These are phyloP conservation scores for Leuciscus idus DNA, from an alignment of 2,113 vertebrate genomes.

Conservation along the genomic window DNA sequence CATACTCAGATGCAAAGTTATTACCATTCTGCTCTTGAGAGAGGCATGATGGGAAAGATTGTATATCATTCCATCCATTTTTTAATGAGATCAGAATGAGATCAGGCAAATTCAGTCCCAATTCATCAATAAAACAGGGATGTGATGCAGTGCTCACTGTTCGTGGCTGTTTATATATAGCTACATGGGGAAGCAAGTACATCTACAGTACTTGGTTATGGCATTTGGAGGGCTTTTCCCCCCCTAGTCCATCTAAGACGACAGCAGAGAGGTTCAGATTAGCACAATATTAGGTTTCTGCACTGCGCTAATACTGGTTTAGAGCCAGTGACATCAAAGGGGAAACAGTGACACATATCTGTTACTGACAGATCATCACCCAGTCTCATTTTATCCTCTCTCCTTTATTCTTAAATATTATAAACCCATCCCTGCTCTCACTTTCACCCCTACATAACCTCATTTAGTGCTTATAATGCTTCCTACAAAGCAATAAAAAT, in stretches of 20 bases:
- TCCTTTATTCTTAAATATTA: neutral
- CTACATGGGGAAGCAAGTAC: conserved; percentile 13
- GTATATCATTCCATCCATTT: neutral
- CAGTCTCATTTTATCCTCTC: conserved; percentile 6
- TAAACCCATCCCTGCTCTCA: neutral
- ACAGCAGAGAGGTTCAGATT: conserved; percentile 1
- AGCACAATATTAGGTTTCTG: conserved; percentile 42
- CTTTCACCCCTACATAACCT: neutral
- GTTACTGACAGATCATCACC: conserved; percentile 36
- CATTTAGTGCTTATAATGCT: neutral
- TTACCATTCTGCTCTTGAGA: conserved; percentile 44
- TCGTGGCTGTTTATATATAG: conserved; percentile 16
- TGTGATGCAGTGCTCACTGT: neutral
- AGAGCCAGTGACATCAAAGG: conserved; percentile 23
- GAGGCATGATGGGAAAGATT: conserved; percentile 20
- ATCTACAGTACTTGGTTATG: conserved; percentile 22
- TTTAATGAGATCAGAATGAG: conserved; percentile 33
- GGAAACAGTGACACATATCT: conserved; percentile 1
- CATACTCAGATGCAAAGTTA: conserved; percentile 37
- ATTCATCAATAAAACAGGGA: neutral
- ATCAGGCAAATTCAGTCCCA: conserved; percentile 26
- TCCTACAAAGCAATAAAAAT: neutral
- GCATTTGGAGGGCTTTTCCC: neutral
- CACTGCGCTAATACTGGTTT: conserved; percentile 27
- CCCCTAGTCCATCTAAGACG: neutral